These are phyloP conservation scores for Anguilla megastoma DNA, from an alignment of 2,797 vertebrate species.

Conservation along the genomic window DNA sequence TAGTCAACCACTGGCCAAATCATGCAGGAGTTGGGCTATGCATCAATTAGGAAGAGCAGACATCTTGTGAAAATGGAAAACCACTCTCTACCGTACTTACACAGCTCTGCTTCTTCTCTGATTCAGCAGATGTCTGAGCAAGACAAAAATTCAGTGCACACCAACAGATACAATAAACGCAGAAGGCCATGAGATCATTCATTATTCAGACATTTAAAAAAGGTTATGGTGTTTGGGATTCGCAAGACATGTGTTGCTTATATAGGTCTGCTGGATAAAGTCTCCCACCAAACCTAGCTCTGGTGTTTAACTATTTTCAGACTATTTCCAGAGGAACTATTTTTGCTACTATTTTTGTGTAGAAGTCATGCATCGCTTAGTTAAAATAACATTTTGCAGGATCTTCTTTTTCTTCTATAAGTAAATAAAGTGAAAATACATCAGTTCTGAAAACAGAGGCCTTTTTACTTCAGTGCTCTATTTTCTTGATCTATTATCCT, in stretches of 20 bases:
- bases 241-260: slow-evolving; percentile 18
- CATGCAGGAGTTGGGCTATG: slow-evolving; percentile 5
- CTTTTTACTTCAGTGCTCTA: background rate
- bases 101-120: background rate
- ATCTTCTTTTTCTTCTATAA: no score
- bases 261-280: slow-evolving; percentile 30
- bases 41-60: slow-evolving; percentile 40
- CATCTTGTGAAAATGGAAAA: slow-evolving; percentile 2
- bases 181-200: slow-evolving; percentile 47
- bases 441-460: no score
- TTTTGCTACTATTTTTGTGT: background rate
- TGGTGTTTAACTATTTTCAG: no score
- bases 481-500: background rate
- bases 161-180: slow-evolving; percentile 38
- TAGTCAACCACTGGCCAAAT: background rate
- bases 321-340: no score
- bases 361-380: background rate
- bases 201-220: slow-evolving; percentile 37
- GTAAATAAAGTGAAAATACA: no score
- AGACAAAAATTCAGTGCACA: background rate
- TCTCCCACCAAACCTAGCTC: background rate
- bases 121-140: background rate
- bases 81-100: slow-evolving; percentile 25
- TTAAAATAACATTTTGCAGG: no score
- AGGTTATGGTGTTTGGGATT: slow-evolving; percentile 38